Conservation (phyloP, 2,888 invertebrate genomes). For the Mimas tiliae region DNA sequence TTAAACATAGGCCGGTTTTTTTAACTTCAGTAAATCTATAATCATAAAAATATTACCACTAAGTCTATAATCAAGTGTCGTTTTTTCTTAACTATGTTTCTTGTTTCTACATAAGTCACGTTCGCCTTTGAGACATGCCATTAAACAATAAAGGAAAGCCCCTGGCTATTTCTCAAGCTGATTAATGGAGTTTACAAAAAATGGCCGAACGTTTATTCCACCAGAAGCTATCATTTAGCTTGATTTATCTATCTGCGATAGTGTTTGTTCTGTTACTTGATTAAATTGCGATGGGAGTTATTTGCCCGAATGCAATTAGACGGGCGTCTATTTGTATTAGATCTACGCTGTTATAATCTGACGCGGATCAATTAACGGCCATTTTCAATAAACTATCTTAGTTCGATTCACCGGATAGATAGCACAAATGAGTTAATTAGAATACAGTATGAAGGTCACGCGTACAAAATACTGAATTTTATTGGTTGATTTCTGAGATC, state of each 20-base stretch:
- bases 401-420: no score
- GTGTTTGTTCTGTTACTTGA: constrained; percentile 1
- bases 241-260: not conserved
- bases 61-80: no score
- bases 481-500: no score
- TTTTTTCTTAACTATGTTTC: not conserved
- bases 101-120: not conserved
- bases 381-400: no score
- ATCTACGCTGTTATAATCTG: not conserved
- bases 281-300: not conserved
- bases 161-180: not conserved
- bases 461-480: no score
- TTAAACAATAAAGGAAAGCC: constrained; percentile 4
- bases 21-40: no score
- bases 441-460: no score
- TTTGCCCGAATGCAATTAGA: constrained; percentile 5
- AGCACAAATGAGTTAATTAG: no score
- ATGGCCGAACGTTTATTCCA: not conserved
- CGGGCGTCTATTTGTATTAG: not conserved
- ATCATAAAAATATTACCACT: no score
- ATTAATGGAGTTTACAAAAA: constrained; percentile 1
- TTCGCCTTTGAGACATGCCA: not conserved
- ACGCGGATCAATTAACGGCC: not conserved
- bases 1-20: no score
- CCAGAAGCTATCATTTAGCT: not conserved